A percentile compares a stretch with the other conserved stretches of the same genome.
Evolutionary conservation across 1,140 invertebrate genomes (phyloP).

Genomic region (Zeugodacus cucurbitae): DNA sequence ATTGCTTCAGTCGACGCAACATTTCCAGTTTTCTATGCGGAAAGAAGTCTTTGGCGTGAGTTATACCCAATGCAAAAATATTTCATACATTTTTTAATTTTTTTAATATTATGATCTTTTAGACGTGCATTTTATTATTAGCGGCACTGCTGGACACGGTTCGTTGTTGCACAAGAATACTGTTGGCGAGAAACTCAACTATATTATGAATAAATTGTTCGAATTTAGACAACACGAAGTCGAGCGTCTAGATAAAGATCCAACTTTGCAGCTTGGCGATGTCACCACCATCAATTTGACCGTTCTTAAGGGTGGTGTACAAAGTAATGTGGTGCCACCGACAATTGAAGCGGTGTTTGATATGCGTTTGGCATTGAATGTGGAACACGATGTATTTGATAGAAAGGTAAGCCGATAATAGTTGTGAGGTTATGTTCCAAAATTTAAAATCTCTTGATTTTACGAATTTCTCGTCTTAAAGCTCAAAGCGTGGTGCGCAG

Average conservation of each 20-base stretch:
- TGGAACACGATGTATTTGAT: conserved; percentile 79
- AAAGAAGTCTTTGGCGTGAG: conserved; percentile 77
- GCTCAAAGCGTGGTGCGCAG: conserved; percentile 79
- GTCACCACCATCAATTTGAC: conserved; percentile 92
- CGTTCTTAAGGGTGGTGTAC: conserved; percentile 86
- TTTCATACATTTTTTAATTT: neutral
- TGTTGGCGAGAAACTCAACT: conserved; percentile 84
- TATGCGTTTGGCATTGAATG: conserved; percentile 79
- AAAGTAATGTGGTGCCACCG: conserved; percentile 91
- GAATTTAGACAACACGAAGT: conserved; percentile 78
- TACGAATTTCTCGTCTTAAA: conserved; percentile 46
- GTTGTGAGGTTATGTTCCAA: neutral
- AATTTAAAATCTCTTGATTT: neutral
- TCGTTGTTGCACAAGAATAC: conserved; percentile 85
- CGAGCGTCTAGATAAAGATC: conserved; percentile 72
- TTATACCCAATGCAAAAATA: neutral
- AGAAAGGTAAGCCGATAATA: conserved; percentile 70
- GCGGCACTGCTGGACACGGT: conserved; percentile 88
- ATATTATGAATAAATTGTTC: conserved; percentile 82
- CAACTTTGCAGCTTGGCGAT: conserved; percentile 78
- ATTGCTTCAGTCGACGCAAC: conserved; percentile 74
- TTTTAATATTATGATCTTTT: conserved; percentile 24
- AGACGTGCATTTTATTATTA: conserved; percentile 55
- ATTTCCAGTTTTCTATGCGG: conserved; percentile 82
- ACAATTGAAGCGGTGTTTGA: conserved; percentile 83